phyloP scores from a whole-genome alignment of 2,888 invertebrate species.

The Argyra leucocephala region DNA sequence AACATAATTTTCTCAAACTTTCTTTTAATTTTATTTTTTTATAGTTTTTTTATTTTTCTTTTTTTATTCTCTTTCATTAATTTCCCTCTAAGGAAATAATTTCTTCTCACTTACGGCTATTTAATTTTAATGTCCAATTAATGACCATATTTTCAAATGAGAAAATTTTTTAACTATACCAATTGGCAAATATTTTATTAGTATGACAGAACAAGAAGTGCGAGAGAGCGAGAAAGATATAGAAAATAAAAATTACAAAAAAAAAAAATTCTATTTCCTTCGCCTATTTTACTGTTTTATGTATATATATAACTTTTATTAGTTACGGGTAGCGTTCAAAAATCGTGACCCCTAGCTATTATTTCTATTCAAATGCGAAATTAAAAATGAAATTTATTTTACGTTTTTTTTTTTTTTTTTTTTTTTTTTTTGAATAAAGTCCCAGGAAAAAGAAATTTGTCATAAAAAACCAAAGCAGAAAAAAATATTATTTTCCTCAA shows the following conservation, averaged over 20 bases:
- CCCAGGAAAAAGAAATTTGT: background rate
- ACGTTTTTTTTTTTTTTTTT: too few species aligned
- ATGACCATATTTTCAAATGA: background rate
- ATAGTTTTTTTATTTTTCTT: background rate
- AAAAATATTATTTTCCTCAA: background rate
- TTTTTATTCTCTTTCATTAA: background rate
- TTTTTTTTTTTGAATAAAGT: too few species aligned
- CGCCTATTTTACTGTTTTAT: too few species aligned
- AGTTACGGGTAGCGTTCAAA: background rate
- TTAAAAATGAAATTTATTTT: too few species aligned
- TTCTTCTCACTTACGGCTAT: background rate
- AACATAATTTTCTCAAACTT: too few species aligned
- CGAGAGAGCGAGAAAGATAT: too few species aligned
- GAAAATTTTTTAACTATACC: background rate
- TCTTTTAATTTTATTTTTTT: too few species aligned
- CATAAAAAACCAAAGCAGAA: background rate
- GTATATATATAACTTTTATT: too few species aligned
- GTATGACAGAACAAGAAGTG: too few species aligned
- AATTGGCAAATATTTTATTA: background rate
- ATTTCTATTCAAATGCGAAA: background rate
- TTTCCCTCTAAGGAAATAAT: background rate
- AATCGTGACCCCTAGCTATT: background rate
- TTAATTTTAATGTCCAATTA: background rate
- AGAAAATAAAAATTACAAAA: too few species aligned
- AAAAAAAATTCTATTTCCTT: too few species aligned